Conservation (phyloP, 2,888 invertebrate species). For the Sylvicola cinctus region DNA sequence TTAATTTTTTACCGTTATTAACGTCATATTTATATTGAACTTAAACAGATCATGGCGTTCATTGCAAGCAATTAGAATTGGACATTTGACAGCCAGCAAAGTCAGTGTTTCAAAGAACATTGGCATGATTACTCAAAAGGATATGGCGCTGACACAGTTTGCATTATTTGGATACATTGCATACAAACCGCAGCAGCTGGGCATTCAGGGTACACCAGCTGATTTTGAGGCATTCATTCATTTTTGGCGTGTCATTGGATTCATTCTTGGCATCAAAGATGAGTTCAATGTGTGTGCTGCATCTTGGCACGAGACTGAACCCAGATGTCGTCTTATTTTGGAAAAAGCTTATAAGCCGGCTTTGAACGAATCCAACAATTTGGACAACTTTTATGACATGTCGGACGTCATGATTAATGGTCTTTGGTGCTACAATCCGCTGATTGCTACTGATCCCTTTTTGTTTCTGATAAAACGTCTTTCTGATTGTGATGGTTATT, state of each 20-base stretch:
- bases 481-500: conserved; percentile 33
- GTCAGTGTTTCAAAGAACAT: conserved; percentile 24
- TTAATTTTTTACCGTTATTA: too few species aligned
- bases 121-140: conserved; percentile 52
- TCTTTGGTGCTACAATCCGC: conserved; percentile 44
- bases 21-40: too few species aligned
- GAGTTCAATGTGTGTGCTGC: conserved; percentile 51
- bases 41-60: conserved; percentile 56
- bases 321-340: conserved; percentile 28
- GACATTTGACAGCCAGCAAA: conserved; percentile 41
- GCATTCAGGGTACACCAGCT: conserved; percentile 35
- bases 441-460: conserved; percentile 34
- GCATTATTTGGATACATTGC: conserved; percentile 49
- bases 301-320: conserved; percentile 37
- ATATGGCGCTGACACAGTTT: conserved; percentile 70
- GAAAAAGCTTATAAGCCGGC: conserved; percentile 39
- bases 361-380: conserved; percentile 33
- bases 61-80: conserved; percentile 38
- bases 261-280: conserved; percentile 65
- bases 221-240: conserved; percentile 60
- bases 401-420: conserved; percentile 41
- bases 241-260: conserved; percentile 66
- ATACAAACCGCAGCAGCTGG: conserved; percentile 39
- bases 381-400: conserved; percentile 47
- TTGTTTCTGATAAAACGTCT: conserved; percentile 33